Evolutionary conservation across 2,797 vertebrate genomes (phyloP).

Genomic region (Eremophila alpestris): DNA sequence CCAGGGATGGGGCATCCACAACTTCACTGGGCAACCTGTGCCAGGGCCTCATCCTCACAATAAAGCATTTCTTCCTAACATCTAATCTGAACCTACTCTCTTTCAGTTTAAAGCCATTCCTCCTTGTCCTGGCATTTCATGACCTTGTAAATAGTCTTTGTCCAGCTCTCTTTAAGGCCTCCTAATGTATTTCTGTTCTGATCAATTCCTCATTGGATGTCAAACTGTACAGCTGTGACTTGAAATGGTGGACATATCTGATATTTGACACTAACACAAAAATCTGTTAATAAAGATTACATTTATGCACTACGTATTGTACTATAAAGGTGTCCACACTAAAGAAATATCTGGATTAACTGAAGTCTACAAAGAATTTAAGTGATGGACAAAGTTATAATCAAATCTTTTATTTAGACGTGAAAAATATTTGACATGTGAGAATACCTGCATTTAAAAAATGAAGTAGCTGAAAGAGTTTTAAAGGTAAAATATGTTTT

Average conservation of each 20-base stretch:
- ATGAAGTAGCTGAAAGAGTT: not conserved
- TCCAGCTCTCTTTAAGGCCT: not conserved
- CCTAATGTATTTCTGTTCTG: not conserved
- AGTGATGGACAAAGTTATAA: not conserved
- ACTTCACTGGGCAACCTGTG: not conserved
- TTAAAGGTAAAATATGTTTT: not conserved
- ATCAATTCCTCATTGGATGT: not conserved
- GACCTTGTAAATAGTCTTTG: not conserved
- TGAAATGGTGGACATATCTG: not conserved
- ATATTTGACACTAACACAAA: not conserved
- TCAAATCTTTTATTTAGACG: not conserved
- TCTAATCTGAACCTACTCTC: not conserved
- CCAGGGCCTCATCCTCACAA: not conserved
- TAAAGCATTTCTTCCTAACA: not conserved
- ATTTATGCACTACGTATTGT: not conserved
- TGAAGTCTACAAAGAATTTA: not conserved
- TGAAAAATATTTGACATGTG: not conserved
- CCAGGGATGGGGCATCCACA: not conserved
- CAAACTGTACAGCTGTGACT: not conserved
- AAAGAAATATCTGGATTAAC: not conserved
- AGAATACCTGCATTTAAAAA: not conserved
- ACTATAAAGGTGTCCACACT: not conserved
- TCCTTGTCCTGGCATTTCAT: not conserved
- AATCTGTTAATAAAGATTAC: not conserved
- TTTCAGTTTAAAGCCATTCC: not conserved